These are phyloP conservation scores for Hypocryptadius cinnamomeus DNA, from an alignment of 2,113 vertebrate species.

Conservation along the genomic window DNA sequence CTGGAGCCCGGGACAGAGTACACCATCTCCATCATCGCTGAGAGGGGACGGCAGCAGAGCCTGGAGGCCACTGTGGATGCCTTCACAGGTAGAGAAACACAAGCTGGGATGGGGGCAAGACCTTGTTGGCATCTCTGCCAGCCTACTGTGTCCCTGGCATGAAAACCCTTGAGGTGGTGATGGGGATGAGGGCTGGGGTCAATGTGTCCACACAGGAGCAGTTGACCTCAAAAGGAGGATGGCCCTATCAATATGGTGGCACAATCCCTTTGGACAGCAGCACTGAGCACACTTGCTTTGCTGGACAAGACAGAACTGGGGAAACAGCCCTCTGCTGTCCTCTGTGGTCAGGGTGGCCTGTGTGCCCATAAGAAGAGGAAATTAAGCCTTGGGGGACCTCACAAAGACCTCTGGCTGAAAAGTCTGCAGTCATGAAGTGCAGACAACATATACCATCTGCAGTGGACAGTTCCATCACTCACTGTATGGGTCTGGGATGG, in stretches of 20 bases:
- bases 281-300: background rate
- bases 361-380: background rate
- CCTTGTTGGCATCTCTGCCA: background rate
- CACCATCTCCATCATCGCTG: constrained; percentile 87
- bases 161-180: background rate
- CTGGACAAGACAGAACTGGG: background rate
- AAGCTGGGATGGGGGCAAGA: background rate
- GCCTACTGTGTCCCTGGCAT: accelerated
- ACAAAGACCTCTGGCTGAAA: background rate
- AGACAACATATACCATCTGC: background rate
- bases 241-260: background rate
- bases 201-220: background rate
- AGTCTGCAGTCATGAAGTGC: background rate
- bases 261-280: background rate
- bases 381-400: background rate
- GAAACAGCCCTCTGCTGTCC: background rate
- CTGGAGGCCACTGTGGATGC: constrained; percentile 86
- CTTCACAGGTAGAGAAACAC: constrained; percentile 83
- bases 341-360: background rate
- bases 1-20: constrained; percentile 93
- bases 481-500: background rate
- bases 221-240: background rate
- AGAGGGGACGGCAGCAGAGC: constrained; percentile 91
- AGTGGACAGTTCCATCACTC: background rate
- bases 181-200: background rate